These are phyloP conservation scores for Myiopsitta monachus DNA, from an alignment of 2,113 vertebrate genomes.

Conservation along the genomic window DNA sequence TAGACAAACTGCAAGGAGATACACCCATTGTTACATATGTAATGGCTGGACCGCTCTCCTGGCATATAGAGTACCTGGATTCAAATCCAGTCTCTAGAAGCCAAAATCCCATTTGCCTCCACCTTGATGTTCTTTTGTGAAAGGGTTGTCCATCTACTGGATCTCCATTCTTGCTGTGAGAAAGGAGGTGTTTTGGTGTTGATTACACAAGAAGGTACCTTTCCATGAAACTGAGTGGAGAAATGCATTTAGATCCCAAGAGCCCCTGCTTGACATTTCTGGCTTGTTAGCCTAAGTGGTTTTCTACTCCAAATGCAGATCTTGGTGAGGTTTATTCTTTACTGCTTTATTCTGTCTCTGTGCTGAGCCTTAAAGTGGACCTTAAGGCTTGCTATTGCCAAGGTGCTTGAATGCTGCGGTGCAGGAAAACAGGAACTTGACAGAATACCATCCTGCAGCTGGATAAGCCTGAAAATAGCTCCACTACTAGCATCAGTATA, in stretches of 20 bases:
- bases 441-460: not conserved
- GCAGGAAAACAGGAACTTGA: not conserved
- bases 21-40: rapidly evolving
- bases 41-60: rapidly evolving
- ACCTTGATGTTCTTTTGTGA: not conserved
- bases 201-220: not conserved
- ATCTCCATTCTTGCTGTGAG: not conserved
- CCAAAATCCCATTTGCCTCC: not conserved
- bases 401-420: not conserved
- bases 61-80: not conserved
- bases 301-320: not conserved
- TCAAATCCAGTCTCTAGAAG: not conserved
- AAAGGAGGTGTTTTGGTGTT: not conserved
- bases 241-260: not conserved
- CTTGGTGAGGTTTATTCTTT: not conserved
- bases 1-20: not conserved
- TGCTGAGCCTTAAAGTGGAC: not conserved
- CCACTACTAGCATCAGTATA: not conserved
- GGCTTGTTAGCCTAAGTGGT: not conserved
- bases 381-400: not conserved
- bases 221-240: not conserved
- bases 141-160: not conserved
- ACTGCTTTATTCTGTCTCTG: not conserved
- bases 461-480: not conserved
- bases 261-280: not conserved